Conservation (phyloP, 2,888 invertebrate species). For the Clostera curtula region DNA sequence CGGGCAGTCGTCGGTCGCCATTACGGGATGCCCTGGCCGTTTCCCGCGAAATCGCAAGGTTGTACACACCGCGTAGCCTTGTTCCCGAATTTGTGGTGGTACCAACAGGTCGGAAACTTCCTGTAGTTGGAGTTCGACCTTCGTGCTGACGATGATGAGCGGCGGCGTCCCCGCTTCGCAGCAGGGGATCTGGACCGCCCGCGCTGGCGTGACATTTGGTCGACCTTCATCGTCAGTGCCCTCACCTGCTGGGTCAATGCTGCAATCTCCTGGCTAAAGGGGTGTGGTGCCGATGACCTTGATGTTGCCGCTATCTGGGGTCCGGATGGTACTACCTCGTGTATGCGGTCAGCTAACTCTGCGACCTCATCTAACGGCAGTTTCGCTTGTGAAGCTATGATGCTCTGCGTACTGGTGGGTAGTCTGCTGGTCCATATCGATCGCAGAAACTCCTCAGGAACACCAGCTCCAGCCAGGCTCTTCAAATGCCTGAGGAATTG, state of each 20-base stretch:
- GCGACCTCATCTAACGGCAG: slow-evolving; percentile 1
- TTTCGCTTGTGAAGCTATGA: slow-evolving; percentile 4
- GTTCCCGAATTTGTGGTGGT: not conserved
- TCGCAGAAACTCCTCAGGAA: slow-evolving; percentile 2
- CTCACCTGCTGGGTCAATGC: too few relatives aligned
- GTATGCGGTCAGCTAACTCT: not conserved
- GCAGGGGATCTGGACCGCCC: too few relatives aligned
- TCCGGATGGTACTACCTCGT: not conserved
- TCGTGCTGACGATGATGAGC: too few relatives aligned
- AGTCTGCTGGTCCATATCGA: slow-evolving; percentile 2
- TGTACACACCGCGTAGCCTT: not conserved
- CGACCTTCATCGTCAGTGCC: too few relatives aligned
- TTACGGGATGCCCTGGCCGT: slow-evolving; percentile 7
- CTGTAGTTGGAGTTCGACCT: too few relatives aligned
- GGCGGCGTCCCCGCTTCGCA: too few relatives aligned
- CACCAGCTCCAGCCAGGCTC: slow-evolving; percentile 2
- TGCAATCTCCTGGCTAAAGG: not conserved
- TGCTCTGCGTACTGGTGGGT: slow-evolving; percentile 3
- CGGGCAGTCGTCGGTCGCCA: slow-evolving; percentile 10
- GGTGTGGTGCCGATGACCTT: not conserved
- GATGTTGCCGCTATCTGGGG: not conserved
- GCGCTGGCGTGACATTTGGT: too few relatives aligned
- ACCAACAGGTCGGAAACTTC: not conserved
- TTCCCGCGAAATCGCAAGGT: slow-evolving; percentile 1
- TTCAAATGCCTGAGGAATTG: slow-evolving; percentile 9